Evolutionary conservation across 53 echinoderm and acorn worm species (phyloP).

Genomic region (Paracentrotus lividus): DNA sequence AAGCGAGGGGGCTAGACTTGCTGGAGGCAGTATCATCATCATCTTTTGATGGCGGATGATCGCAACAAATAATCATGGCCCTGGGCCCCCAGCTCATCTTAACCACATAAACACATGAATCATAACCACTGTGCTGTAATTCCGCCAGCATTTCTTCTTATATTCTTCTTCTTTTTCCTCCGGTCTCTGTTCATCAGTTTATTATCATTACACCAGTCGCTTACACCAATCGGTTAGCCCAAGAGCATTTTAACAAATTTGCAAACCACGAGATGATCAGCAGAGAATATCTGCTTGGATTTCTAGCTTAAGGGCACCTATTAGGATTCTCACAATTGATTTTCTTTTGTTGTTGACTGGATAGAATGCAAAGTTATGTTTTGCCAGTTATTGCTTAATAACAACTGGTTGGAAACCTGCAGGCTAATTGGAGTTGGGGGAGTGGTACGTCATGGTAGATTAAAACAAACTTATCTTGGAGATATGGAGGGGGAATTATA

Average conservation of each 20-base stretch:
- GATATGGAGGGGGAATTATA: not conserved
- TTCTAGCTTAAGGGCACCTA: conserved; percentile 7
- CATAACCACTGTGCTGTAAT: conserved; percentile 50
- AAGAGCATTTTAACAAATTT: conserved; percentile 55
- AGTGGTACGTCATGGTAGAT: not conserved
- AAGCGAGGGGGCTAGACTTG: not conserved
- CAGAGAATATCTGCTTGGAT: conserved; percentile 18
- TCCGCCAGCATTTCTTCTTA: not conserved
- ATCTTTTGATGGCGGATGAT: conserved; percentile 16
- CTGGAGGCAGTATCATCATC: not conserved
- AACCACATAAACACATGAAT: conserved; percentile 70
- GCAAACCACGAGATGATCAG: conserved; percentile 33
- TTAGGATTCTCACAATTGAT: conserved; percentile 56
- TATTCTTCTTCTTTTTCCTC: too few species aligned
- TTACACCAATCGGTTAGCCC: too few species aligned
- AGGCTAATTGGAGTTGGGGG: conserved; percentile 14
- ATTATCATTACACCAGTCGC: conserved; percentile 20
- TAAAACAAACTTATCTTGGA: not conserved
- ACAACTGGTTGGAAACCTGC: conserved; percentile 6
- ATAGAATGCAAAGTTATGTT: conserved; percentile 51
- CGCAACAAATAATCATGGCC: conserved; percentile 24
- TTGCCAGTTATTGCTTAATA: conserved; percentile 41
- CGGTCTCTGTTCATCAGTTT: conserved; percentile 1
- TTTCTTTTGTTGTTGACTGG: conserved; percentile 17
- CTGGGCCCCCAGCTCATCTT: not conserved